phyloP scores from a whole-genome alignment of 1,140 invertebrate species.

The Solenopsis fugax region DNA sequence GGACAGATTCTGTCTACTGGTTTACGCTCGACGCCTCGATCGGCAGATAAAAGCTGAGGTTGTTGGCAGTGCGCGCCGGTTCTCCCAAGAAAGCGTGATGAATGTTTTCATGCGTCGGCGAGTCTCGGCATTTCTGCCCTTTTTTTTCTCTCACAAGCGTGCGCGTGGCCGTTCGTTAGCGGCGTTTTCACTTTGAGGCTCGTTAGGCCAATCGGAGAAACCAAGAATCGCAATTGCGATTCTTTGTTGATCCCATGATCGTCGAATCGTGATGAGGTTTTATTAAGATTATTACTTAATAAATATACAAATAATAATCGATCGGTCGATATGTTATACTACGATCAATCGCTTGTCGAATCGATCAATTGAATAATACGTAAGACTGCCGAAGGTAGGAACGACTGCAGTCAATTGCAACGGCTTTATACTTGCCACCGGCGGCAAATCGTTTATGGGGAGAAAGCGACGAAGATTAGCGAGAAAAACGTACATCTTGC shows the following conservation, averaged over 20 bases:
- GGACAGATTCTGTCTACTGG: constrained; percentile 42
- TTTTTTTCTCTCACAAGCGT: not conserved
- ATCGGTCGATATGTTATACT: not conserved
- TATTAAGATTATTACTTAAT: not conserved
- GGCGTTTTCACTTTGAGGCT: constrained; percentile 29
- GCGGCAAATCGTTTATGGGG: constrained; percentile 34
- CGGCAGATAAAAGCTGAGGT: constrained; percentile 38
- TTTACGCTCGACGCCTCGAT: constrained; percentile 43
- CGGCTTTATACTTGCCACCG: constrained; percentile 2
- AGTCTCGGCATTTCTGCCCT: not conserved
- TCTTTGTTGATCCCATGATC: constrained; percentile 10
- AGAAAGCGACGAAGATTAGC: constrained; percentile 37
- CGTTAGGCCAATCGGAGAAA: constrained; percentile 10
- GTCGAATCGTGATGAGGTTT: not conserved
- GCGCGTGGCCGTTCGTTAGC: constrained; percentile 3
- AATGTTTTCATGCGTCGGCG: constrained; percentile 54
- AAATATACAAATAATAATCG: too few species aligned
- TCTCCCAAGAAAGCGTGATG: constrained; percentile 40
- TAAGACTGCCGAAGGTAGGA: not conserved
- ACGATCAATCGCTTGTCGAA: constrained; percentile 20
- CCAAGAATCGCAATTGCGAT: not conserved
- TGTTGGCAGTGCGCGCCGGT: constrained; percentile 32
- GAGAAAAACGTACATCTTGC: constrained; percentile 2
- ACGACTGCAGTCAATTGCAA: not conserved
- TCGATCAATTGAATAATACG: constrained; percentile 19